phyloP scores from a whole-genome alignment of 2,797 vertebrate species.

The Muscicapa comitata region DNA sequence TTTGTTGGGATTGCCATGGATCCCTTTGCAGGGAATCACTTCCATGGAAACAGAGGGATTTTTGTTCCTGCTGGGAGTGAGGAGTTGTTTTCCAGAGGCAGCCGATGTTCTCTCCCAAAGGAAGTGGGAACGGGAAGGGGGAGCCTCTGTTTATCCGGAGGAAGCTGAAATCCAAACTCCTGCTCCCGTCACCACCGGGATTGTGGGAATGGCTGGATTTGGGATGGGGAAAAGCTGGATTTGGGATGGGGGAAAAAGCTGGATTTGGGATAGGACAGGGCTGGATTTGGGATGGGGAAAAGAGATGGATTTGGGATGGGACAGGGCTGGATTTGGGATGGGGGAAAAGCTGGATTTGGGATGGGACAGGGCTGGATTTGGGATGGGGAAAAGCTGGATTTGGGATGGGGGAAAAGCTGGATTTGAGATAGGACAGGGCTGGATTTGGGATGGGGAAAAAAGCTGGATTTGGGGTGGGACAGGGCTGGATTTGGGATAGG shows the following conservation, averaged over 20 bases:
- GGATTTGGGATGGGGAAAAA: no score
- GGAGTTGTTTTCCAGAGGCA: not conserved
- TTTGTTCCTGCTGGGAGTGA: not conserved
- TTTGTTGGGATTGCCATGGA: not conserved
- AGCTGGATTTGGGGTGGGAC: not conserved
- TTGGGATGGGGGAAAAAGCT: rapidly evolving
- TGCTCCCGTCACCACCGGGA: not conserved
- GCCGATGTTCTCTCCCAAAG: not conserved
- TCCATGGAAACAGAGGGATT: not conserved
- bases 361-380: not conserved
- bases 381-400: not conserved
- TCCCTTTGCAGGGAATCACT: not conserved
- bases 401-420: not conserved
- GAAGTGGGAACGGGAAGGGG: not conserved
- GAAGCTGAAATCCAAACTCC: not conserved
- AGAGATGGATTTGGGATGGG: not conserved
- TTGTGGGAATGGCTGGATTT: not conserved
- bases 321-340: not conserved
- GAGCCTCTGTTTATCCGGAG: not conserved
- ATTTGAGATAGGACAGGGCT: not conserved
- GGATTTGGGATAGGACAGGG: not conserved
- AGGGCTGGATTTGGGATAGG: not conserved
- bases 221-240: not conserved
- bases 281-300: not conserved
- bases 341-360: not conserved